Base-by-base conservation (phyloP, 2,888 invertebrate genomes). In the Xestia rhomboidea region DNA sequence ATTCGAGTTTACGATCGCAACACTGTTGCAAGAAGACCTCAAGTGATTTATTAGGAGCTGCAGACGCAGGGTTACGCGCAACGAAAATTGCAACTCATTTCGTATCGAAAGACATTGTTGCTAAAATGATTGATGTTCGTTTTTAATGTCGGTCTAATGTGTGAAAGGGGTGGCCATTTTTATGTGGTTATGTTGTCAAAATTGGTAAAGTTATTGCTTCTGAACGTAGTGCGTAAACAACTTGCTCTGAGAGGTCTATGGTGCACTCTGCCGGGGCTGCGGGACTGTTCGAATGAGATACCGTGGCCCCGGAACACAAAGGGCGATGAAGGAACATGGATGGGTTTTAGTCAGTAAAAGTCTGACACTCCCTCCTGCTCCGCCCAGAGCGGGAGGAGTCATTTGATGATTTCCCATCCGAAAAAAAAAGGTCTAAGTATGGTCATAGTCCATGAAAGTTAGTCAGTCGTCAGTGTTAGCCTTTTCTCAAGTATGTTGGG, bases 11-110 rank as follows among this genome's bases (percentile, higher is more conserved):
- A 88, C 86, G 85, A 81, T 79, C 79, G 81, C 91, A 88, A 92
- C 92, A 90, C 68, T 92, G 92, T 92, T 93, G 94, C 89, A 57
- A 68, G 87, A 89, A 90, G 92, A 90, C 85, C 69, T 76, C 81
- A 88, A 88, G 83, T 88, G 88, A 88, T 88, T 88, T 88, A 88
- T 88, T 82, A 80, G 69, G 85, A 85, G 78, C 79, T 86, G 68
- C 78, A 79, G 77, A 60, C 57, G 77, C 70, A 84, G 92, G 80
- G 89, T 82, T 89, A 82, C 89, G 88, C 84, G 81, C 70, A 69
- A 89, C 87, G 90, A 91, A 76, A 93, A 93, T 91, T 92, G 93
- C 92, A 93, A 92, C 90, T 88, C 91, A 92, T 93, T 92, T 89
- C 82, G 87, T 82, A 27, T 54, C 21, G 38, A 62, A 60, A 80